Conservation (phyloP, 2,113 vertebrate genomes). For the Perca schrenkii region DNA sequence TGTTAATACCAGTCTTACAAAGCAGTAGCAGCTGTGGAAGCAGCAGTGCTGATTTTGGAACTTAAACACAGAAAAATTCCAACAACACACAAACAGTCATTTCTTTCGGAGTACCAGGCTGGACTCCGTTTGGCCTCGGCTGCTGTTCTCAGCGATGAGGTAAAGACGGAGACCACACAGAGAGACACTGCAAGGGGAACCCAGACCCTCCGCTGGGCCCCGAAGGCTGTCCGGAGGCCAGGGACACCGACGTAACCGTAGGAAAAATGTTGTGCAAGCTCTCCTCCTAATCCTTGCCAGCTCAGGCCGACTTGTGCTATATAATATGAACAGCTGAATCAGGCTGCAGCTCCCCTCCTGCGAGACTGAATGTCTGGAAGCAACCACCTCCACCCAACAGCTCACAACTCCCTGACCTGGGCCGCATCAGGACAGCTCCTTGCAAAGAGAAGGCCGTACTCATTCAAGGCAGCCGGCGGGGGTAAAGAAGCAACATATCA, state of each 20-base stretch:
- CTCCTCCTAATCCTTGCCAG: constrained; percentile 50
- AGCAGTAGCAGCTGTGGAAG: constrained; percentile 28
- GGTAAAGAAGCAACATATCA: constrained; percentile 51
- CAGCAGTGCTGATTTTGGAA: constrained; percentile 24
- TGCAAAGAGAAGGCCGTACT: constrained; percentile 29
- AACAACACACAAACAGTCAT: constrained; percentile 11
- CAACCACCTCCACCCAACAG: constrained; percentile 27
- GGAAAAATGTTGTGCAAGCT: constrained; percentile 67
- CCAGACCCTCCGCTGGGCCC: constrained; percentile 45
- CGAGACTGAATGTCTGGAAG: constrained; percentile 49
- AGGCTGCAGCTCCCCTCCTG: constrained; percentile 18
- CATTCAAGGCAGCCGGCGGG: constrained; percentile 6
- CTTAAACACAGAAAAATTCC: constrained; percentile 13
- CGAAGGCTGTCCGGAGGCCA: constrained; percentile 41
- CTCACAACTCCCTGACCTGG: constrained; percentile 28
- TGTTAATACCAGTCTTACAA: not conserved
- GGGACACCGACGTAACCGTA: constrained; percentile 63
- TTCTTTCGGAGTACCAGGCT: constrained; percentile 18
- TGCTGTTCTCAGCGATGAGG: constrained; percentile 46
- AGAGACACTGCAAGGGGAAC: constrained; percentile 45
- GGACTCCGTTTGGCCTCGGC: constrained; percentile 24
- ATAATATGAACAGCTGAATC: constrained; percentile 57
- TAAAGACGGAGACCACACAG: constrained; percentile 71
- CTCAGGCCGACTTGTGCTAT: constrained; percentile 8
- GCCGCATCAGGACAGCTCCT: constrained; percentile 4